phyloP scores from a whole-genome alignment of 2,113 vertebrate genomes.

The Etheostoma spectabile region DNA sequence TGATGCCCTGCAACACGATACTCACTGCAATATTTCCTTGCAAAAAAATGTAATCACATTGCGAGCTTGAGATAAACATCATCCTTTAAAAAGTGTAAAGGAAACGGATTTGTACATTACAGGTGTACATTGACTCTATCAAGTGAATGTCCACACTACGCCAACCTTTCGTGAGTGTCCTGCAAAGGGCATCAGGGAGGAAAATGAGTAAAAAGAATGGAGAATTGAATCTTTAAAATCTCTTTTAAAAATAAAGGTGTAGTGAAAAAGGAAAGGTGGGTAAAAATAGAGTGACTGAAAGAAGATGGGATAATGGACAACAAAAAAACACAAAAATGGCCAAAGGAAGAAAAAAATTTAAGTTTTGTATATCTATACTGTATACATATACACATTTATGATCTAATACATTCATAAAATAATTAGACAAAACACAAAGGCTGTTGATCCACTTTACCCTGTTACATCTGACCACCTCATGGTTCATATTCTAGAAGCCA shows the following conservation, averaged over 20 bases:
- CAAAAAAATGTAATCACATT: constrained; percentile 17
- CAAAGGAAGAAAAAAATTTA: too few species aligned
- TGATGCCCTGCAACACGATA: not conserved
- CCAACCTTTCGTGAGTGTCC: constrained; percentile 25
- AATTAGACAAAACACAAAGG: too few species aligned
- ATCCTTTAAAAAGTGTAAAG: constrained; percentile 1
- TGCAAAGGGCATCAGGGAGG: constrained; percentile 23
- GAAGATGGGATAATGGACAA: too few species aligned
- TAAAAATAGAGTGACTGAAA: too few species aligned
- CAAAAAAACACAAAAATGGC: too few species aligned
- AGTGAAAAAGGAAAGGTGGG: constrained; percentile 12
- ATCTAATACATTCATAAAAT: too few species aligned
- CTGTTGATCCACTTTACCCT: too few species aligned
- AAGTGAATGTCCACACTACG: constrained; percentile 9
- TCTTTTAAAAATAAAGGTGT: not conserved
- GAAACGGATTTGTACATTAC: constrained; percentile 40
- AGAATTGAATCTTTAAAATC: not conserved
- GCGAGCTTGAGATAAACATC: constrained; percentile 25
- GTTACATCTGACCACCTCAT: too few species aligned
- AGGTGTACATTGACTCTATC: constrained; percentile 28
- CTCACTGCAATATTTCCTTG: not conserved
- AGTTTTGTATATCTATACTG: too few species aligned
- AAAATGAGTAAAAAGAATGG: not conserved
- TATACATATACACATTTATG: too few species aligned
- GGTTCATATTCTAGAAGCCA: too few species aligned